Evolutionary conservation across 2,888 invertebrate species (phyloP).

Genomic region (Agrotis segetum): DNA sequence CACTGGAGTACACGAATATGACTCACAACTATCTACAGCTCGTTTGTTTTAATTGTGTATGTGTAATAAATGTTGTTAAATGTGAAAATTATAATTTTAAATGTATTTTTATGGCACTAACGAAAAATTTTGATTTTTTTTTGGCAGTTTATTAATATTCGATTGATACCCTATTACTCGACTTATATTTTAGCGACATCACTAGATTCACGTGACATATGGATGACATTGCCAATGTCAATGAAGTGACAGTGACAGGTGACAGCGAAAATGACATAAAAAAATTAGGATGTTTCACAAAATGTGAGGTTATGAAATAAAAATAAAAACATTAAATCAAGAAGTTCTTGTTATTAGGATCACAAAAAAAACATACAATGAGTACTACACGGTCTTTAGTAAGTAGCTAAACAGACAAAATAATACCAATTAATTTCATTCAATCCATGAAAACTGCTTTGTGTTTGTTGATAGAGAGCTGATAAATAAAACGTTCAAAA

Average conservation of each 20-base stretch:
- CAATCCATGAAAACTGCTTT: not conserved
- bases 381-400: constrained; percentile 64
- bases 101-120: too few relatives aligned
- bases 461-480: too few relatives aligned
- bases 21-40: too few relatives aligned
- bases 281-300: constrained; percentile 6
- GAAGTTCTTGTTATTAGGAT: too few relatives aligned
- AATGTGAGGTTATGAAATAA: not conserved
- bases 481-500: not conserved
- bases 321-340: not conserved
- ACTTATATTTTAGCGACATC: not conserved
- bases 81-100: too few relatives aligned
- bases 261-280: not conserved
- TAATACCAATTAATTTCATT: not conserved
- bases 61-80: too few relatives aligned
- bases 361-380: constrained; percentile 48
- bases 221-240: too few relatives aligned
- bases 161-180: too few relatives aligned
- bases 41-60: too few relatives aligned
- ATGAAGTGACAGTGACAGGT: not conserved
- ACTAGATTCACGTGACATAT: not conserved
- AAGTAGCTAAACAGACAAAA: constrained; percentile 42
- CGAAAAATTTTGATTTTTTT: too few relatives aligned
- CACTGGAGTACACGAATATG: too few relatives aligned
- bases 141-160: too few relatives aligned